Conservation (phyloP, 2,888 invertebrate species). For the Boloria selene region DNA sequence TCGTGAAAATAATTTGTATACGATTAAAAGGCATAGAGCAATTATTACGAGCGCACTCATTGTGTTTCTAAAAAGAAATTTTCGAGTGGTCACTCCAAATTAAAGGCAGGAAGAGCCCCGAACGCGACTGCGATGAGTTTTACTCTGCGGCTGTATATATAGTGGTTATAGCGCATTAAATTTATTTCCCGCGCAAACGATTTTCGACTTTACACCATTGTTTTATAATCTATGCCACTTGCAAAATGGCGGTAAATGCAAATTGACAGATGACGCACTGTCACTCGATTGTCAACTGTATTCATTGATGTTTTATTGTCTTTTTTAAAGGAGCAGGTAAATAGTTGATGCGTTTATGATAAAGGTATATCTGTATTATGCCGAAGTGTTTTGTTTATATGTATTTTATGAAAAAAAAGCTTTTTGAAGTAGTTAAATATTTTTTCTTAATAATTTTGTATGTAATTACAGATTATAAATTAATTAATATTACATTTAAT, state of each 20-base stretch:
- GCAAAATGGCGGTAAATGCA: background rate
- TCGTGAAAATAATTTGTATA: slow-evolving; percentile 60
- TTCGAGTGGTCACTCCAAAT: slow-evolving; percentile 64
- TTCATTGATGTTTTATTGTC: too few relatives aligned
- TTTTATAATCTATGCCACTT: slow-evolving; percentile 5
- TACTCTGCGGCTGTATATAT: slow-evolving; percentile 47
- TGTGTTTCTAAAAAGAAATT: slow-evolving; percentile 52
- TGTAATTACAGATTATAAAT: too few relatives aligned
- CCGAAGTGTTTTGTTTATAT: too few relatives aligned
- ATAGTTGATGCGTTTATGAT: too few relatives aligned
- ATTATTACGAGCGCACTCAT: slow-evolving; percentile 74
- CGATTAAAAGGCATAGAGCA: slow-evolving; percentile 53
- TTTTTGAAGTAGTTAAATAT: too few relatives aligned
- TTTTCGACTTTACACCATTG: slow-evolving; percentile 8
- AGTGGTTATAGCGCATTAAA: slow-evolving; percentile 42
- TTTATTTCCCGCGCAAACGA: slow-evolving; percentile 5
- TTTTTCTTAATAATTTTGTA: too few relatives aligned
- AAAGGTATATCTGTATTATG: too few relatives aligned
- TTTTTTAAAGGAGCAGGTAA: too few relatives aligned
- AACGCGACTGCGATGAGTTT: slow-evolving; percentile 47
- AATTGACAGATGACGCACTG: too few relatives aligned
- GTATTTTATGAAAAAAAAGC: too few relatives aligned
- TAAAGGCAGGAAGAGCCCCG: slow-evolving; percentile 59
- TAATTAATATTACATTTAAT: too few relatives aligned
- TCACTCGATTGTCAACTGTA: too few relatives aligned